Evolutionary conservation across 2,113 vertebrate genomes (phyloP).

Genomic region (Caloenas nicobarica): DNA sequence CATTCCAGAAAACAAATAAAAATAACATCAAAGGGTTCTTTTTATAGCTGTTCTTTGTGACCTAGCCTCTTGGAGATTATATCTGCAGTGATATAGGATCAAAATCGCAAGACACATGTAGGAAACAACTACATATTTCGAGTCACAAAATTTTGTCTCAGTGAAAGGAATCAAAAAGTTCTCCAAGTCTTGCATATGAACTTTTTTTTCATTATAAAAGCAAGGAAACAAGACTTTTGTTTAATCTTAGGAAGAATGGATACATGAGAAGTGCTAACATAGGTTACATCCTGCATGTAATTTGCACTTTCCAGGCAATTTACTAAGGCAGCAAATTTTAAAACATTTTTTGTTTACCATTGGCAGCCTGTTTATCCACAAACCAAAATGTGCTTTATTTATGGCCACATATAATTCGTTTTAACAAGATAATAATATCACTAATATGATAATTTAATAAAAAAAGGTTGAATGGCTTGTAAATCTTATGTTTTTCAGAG

Average conservation of each 20-base stretch:
- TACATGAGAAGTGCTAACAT: background rate
- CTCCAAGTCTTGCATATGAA: background rate
- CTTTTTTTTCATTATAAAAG: background rate
- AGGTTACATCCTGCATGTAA: background rate
- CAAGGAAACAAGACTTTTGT: background rate
- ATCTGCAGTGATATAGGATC: background rate
- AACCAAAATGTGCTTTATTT: background rate
- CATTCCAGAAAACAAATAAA: slow-evolving; percentile 1
- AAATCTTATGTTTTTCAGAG: background rate
- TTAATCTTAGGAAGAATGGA: background rate
- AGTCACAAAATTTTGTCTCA: background rate
- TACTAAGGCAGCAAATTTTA: background rate
- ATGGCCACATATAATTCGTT: background rate
- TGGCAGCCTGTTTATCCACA: background rate
- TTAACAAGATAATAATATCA: background rate
- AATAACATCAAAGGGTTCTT: background rate
- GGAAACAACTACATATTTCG: background rate
- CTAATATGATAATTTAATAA: background rate
- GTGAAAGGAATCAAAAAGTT: background rate
- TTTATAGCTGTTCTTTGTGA: background rate
- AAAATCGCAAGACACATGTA: background rate
- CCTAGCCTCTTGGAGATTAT: background rate
- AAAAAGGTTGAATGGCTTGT: background rate
- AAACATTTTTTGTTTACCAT: background rate
- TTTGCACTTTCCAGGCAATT: background rate